These are phyloP conservation scores for Sparidentex hasta DNA, from an alignment of 2,797 vertebrate species.

Conservation along the genomic window DNA sequence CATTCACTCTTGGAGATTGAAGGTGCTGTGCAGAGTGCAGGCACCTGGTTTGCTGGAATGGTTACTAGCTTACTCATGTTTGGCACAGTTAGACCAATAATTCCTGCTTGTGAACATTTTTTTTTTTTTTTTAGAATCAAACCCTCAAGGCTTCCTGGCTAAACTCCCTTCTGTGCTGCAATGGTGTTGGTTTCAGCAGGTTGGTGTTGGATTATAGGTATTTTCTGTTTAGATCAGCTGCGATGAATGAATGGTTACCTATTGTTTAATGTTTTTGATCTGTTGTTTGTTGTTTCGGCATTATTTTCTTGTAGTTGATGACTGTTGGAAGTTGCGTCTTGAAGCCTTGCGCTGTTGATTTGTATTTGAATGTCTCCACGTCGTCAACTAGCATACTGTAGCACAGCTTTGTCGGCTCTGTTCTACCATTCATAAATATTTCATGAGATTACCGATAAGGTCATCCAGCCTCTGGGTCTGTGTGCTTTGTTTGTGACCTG, in stretches of 20 bases:
- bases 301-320: neutral
- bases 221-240: conserved; percentile 13
- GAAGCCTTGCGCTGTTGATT: neutral
- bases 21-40: neutral
- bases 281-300: neutral
- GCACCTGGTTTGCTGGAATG: neutral
- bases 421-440: conserved; percentile 62
- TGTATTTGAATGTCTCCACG: neutral
- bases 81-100: conserved; percentile 22
- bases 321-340: neutral
- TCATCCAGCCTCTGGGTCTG: conserved; percentile 24
- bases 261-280: conserved; percentile 17
- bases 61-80: conserved; percentile 2
- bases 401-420: conserved; percentile 18
- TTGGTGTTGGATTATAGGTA: neutral
- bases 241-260: conserved; percentile 3
- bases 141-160: conserved; percentile 15
- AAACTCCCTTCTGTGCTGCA: conserved; percentile 34
- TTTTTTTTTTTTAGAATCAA: conserved; percentile 13
- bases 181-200: conserved; percentile 40
- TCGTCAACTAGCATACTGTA: neutral
- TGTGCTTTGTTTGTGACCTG: conserved; percentile 44
- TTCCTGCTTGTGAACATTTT: conserved; percentile 34
- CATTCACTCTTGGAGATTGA: neutral
- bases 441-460: conserved; percentile 48